Conservation (phyloP, 2,888 invertebrate species). For the Plagodis dolabraria region DNA sequence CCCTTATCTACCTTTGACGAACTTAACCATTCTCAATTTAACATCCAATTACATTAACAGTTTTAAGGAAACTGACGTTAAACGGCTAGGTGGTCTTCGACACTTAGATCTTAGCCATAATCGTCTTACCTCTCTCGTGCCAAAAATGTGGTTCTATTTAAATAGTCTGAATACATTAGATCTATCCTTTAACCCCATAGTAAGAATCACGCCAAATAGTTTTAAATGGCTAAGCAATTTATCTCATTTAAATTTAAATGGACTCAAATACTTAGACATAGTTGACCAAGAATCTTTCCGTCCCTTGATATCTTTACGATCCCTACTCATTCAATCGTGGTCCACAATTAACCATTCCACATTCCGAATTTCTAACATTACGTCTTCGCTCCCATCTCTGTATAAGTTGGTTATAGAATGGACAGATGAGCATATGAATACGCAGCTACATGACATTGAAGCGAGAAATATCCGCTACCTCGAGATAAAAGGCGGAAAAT, state of each 20-base stretch:
- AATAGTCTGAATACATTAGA: slow-evolving; percentile 90
- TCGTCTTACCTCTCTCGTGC: slow-evolving; percentile 89
- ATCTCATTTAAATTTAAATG: slow-evolving; percentile 90
- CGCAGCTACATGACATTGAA: slow-evolving; percentile 91
- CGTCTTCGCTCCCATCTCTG: slow-evolving; percentile 89
- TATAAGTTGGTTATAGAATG: slow-evolving; percentile 91
- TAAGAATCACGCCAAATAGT: slow-evolving; percentile 89
- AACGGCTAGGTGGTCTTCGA: slow-evolving; percentile 89
- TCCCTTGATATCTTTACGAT: slow-evolving; percentile 88
- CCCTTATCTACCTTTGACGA: slow-evolving; percentile 91
- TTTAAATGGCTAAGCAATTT: slow-evolving; percentile 89
- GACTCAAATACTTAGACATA: slow-evolving; percentile 89
- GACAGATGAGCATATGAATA: slow-evolving; percentile 89
- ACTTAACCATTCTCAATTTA: slow-evolving; percentile 91
- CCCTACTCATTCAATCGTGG: slow-evolving; percentile 89
- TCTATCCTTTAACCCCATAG: slow-evolving; percentile 92
- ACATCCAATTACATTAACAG: slow-evolving; percentile 91
- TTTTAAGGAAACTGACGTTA: slow-evolving; percentile 88
- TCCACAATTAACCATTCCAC: slow-evolving; percentile 89
- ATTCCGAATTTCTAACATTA: slow-evolving; percentile 88
- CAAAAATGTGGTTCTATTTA: slow-evolving; percentile 90
- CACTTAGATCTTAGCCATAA: slow-evolving; percentile 91
- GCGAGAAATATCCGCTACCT: slow-evolving; percentile 91
- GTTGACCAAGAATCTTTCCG: slow-evolving; percentile 91
- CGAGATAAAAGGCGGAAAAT: slow-evolving; percentile 90